Base-by-base conservation (phyloP, 2,797 vertebrate genomes). In the Channa striata region DNA sequence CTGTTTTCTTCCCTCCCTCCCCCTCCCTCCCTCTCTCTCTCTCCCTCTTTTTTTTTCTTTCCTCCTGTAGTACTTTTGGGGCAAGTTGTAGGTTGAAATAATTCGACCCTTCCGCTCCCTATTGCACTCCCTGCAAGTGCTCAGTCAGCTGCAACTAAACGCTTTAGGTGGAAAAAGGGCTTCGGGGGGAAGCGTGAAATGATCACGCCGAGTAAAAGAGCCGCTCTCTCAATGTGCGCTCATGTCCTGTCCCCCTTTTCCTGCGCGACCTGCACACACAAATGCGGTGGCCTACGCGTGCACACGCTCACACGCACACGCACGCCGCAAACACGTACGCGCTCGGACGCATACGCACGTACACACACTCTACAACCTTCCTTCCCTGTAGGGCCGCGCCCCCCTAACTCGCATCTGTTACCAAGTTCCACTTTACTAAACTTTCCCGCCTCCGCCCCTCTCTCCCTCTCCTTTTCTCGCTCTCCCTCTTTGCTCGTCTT, bases 71-170 rank as follows among this genome's bases (percentile, higher is more conserved):
- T 92, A 92, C 91, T 93, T 91, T 92, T 90, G 91, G 91, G 85
- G 87, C 82, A 89, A 93, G 91, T 95, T 93, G 93, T 95, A 94
- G 94, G 94, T 95, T 94, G 92, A 94, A 96, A 97, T 97, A 98
- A 99, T 96, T 97, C 95, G 95, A 96, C 94, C 95, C 96, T 98
- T 97, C 97, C 97, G 96, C 96, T 97, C 95, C 96, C 96, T 95
- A 94, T 94, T 93, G 96, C 95, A 95, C 94, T 94, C 94, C 67
- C 95, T 96, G 95, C 95, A 95, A 96, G 96, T 97, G 97, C 92
- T 97, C 97, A 98, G 93, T 97, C 96, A 97, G 95, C 97, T 98
- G 97, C 96, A 96, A 99, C 97, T 98, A 99, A 99, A 98, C 97
- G 96, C 96, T 99, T 99, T 98, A 98, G 96, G 95, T 96, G 96